These are phyloP conservation scores for Otocyon megalotis DNA, from an alignment of 2,113 vertebrate species.

Conservation along the genomic window DNA sequence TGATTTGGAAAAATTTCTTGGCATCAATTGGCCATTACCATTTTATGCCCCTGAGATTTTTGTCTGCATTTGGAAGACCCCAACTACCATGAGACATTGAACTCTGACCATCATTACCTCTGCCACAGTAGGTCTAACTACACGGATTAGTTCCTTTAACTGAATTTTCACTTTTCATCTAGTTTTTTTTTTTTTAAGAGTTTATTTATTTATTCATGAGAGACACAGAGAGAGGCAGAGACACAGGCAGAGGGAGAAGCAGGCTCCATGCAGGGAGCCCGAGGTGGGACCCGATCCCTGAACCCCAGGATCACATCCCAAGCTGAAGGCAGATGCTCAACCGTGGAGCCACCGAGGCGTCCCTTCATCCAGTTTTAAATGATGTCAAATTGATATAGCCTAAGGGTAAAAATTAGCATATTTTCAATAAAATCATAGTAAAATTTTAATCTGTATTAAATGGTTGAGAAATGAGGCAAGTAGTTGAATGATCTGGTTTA, in stretches of 20 bases:
- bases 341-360: too few species aligned
- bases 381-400: not conserved
- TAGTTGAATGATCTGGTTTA: not conserved
- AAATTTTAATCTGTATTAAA: not conserved
- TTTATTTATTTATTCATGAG: too few species aligned
- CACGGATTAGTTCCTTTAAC: not conserved
- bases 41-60: not conserved
- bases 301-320: too few species aligned
- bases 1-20: not conserved
- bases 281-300: too few species aligned
- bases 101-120: too few species aligned
- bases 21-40: not conserved
- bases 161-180: not conserved
- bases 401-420: not conserved
- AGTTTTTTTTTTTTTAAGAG: not conserved
- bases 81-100: not conserved
- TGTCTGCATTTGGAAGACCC: not conserved
- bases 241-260: too few species aligned
- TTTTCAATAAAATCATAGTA: not conserved
- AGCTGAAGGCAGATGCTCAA: too few species aligned
- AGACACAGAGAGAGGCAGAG: too few species aligned
- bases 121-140: not conserved
- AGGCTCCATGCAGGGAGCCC: too few species aligned
- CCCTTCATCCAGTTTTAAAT: not conserved
- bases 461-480: slow-evolving; percentile 19